Evolutionary conservation across 2,888 invertebrate genomes (phyloP).

Genomic region (Ferdinandea cuprea): DNA sequence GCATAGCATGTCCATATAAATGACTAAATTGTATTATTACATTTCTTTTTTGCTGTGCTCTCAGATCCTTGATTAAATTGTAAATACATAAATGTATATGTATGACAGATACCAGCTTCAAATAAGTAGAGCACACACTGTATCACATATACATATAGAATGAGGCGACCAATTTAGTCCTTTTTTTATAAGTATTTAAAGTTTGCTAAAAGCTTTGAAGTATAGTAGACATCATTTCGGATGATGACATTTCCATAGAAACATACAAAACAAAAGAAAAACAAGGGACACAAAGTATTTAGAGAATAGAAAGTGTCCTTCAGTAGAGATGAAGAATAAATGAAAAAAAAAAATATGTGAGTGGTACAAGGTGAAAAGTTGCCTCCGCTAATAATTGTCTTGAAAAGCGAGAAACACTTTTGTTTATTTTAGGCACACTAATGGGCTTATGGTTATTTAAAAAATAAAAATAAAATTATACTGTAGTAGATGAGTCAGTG

Average conservation of each 20-base stretch:
- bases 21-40: neutral
- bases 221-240: slow-evolving; percentile 37
- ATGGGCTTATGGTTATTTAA: neutral
- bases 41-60: slow-evolving; percentile 18
- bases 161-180: slow-evolving; percentile 26
- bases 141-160: slow-evolving; percentile 25
- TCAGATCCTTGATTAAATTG: slow-evolving; percentile 14
- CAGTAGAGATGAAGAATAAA: neutral
- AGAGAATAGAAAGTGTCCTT: slow-evolving; percentile 36
- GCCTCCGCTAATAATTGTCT: slow-evolving; percentile 29
- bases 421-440: slow-evolving; percentile 13
- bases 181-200: slow-evolving; percentile 22
- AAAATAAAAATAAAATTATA: no score
- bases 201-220: slow-evolving; percentile 53
- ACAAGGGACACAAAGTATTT: neutral
- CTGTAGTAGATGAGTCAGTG: neutral
- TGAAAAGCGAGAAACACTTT: slow-evolving; percentile 4
- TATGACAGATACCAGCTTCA: slow-evolving; percentile 9
- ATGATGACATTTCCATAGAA: slow-evolving; percentile 46
- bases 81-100: neutral
- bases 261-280: neutral
- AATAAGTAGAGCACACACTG: slow-evolving; percentile 15
- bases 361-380: slow-evolving; percentile 36
- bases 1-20: slow-evolving; percentile 22
- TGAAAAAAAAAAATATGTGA: slow-evolving; percentile 2